Evolutionary conservation across 2,888 invertebrate genomes (phyloP).

Genomic region (Oasisia sp.): DNA sequence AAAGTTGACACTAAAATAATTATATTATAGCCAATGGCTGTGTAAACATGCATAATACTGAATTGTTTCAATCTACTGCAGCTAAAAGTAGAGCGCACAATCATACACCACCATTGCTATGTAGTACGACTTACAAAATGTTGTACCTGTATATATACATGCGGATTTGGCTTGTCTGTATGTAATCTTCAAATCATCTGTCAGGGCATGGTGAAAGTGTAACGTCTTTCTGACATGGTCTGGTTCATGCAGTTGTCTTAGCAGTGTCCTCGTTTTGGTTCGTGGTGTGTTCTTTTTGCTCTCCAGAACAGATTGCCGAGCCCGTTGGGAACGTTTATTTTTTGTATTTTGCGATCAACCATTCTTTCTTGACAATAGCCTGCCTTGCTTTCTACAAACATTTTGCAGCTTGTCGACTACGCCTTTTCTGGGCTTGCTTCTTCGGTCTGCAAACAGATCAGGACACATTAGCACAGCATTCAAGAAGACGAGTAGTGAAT

Average conservation of each 20-base stretch:
- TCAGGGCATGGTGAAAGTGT: neutral
- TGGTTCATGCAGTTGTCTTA: neutral
- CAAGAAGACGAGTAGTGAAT: neutral
- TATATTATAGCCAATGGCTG: neutral
- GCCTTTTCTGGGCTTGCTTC: neutral
- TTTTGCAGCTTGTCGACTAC: neutral
- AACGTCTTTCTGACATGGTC: neutral
- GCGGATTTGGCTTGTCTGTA: neutral
- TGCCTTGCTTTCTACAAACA: neutral
- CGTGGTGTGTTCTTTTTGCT: neutral
- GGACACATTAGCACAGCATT: neutral
- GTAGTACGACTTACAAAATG: neutral
- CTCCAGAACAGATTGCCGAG: neutral
- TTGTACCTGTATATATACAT: too few species aligned
- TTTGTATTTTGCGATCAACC: neutral
- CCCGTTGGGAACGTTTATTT: neutral
- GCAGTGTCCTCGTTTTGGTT: neutral
- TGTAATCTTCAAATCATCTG: too few species aligned
- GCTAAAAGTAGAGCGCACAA: neutral
- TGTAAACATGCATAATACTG: neutral
- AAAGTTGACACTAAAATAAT: neutral
- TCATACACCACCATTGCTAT: neutral
- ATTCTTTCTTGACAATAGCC: neutral
- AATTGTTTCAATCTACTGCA: neutral
- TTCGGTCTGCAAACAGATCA: neutral